phyloP scores from a whole-genome alignment of 2,113 vertebrate species.

The Thunnus maccoyii region DNA sequence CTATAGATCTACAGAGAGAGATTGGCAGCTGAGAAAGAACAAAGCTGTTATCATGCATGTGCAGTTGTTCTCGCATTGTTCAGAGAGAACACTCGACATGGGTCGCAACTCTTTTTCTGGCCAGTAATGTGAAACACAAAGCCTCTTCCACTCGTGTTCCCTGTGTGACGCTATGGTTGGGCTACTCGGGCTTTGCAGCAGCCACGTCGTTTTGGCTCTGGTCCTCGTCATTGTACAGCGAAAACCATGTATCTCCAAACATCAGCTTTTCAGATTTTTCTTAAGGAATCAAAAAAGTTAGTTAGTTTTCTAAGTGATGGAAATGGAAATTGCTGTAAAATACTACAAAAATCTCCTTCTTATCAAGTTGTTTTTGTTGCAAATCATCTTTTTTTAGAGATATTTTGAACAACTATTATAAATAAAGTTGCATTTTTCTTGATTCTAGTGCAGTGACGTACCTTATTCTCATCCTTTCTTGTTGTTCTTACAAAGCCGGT shows the following conservation, averaged over 20 bases:
- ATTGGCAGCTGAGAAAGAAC: constrained; percentile 60
- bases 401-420: too few species aligned
- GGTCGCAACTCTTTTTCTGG: constrained; percentile 45
- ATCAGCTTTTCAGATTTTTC: too few species aligned
- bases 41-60: constrained; percentile 69
- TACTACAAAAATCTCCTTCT: too few species aligned
- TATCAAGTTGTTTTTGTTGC: too few species aligned
- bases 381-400: too few species aligned
- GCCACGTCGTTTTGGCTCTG: not conserved
- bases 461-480: not conserved
- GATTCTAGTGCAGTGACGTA: too few species aligned
- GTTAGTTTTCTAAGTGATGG: too few species aligned
- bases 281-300: too few species aligned
- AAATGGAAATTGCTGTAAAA: too few species aligned
- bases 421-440: too few species aligned
- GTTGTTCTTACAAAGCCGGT: not conserved
- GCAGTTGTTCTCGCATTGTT: constrained; percentile 59
- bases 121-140: constrained; percentile 48
- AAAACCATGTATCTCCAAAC: not conserved
- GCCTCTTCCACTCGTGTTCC: not conserved
- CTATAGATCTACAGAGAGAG: constrained; percentile 56
- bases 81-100: constrained; percentile 37
- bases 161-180: not conserved
- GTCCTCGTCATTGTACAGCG: not conserved
- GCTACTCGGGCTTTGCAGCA: constrained; percentile 16